These are phyloP conservation scores for Craterocephalus amniculus DNA, from an alignment of 2,797 vertebrate genomes.

Conservation along the genomic window DNA sequence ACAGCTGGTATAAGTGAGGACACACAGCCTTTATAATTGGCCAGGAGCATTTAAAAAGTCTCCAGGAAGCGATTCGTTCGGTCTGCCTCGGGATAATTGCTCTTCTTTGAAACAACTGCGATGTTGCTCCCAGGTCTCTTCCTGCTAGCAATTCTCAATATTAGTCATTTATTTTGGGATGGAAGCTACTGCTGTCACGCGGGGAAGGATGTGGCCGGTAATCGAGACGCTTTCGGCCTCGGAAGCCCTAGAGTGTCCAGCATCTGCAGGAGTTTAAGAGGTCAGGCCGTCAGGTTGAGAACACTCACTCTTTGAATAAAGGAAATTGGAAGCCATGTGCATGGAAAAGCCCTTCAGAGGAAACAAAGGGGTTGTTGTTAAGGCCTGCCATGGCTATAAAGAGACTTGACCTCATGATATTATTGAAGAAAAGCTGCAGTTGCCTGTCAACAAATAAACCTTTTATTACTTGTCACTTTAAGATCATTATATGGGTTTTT, in stretches of 20 bases:
- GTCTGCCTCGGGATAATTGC: constrained; percentile 73
- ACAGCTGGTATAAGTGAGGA: constrained; percentile 30
- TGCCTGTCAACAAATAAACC: constrained; percentile 47
- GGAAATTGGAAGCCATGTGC: constrained; percentile 60
- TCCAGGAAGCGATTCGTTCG: constrained; percentile 76
- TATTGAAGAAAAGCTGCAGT: constrained; percentile 30
- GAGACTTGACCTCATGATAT: constrained; percentile 66
- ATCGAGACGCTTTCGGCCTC: constrained; percentile 53
- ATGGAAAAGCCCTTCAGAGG: constrained; percentile 33
- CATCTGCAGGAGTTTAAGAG: constrained; percentile 39
- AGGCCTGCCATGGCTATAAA: constrained; percentile 41
- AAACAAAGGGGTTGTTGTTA: constrained; percentile 68
- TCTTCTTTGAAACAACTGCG: constrained; percentile 70
- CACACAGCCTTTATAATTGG: constrained; percentile 69
- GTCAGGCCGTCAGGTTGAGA: constrained; percentile 41
- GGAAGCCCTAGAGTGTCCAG: constrained; percentile 21
- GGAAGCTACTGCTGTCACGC: constrained; percentile 27
- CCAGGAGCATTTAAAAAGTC: constrained; percentile 72
- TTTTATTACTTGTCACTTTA: constrained; percentile 40
- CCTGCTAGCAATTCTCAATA: constrained; percentile 47
- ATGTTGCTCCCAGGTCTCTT: constrained; percentile 58
- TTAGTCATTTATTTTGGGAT: constrained; percentile 50
- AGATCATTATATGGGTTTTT: constrained; percentile 38
- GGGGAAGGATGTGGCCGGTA: constrained; percentile 31
- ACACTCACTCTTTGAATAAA: constrained; percentile 55